Percentiles rank a stretch among this genome's conserved stretches.
Evolutionary conservation across 2,113 vertebrate genomes (phyloP).

Genomic region (Typhlomys cinereus): DNA sequence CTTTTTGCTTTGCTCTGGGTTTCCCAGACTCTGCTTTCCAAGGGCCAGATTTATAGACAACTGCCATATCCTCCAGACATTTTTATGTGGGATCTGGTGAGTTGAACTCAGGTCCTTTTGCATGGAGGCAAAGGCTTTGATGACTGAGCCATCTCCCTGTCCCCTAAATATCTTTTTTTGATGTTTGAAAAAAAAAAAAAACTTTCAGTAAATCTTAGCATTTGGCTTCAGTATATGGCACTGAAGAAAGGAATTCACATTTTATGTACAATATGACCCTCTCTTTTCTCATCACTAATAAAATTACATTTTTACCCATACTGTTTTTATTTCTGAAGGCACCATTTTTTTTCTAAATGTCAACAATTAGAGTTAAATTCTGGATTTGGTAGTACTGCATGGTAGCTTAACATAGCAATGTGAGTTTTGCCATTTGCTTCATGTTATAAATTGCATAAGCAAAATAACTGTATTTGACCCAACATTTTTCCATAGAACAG

Average conservation of each 20-base stretch:
- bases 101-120: too few relatives aligned
- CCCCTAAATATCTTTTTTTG: too few relatives aligned
- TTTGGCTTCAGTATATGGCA: background rate
- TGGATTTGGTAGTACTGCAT: background rate
- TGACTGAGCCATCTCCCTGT: too few relatives aligned
- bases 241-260: background rate
- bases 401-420: background rate
- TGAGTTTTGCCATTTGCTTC: background rate
- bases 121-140: too few relatives aligned
- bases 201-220: background rate
- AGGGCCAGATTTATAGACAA: too few relatives aligned
- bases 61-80: too few relatives aligned
- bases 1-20: too few relatives aligned
- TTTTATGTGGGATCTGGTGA: too few relatives aligned
- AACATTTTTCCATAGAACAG: background rate
- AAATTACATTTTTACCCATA: background rate
- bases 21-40: too few relatives aligned
- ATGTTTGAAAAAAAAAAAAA: slow-evolving; percentile 1
- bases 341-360: background rate
- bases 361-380: background rate
- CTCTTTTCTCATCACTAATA: slow-evolving; percentile 16
- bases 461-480: background rate
- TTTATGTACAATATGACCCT: background rate
- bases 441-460: background rate
- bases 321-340: background rate